Conservation (phyloP, 1,140 invertebrate species). For the Meloidogyne floridensis region DNA sequence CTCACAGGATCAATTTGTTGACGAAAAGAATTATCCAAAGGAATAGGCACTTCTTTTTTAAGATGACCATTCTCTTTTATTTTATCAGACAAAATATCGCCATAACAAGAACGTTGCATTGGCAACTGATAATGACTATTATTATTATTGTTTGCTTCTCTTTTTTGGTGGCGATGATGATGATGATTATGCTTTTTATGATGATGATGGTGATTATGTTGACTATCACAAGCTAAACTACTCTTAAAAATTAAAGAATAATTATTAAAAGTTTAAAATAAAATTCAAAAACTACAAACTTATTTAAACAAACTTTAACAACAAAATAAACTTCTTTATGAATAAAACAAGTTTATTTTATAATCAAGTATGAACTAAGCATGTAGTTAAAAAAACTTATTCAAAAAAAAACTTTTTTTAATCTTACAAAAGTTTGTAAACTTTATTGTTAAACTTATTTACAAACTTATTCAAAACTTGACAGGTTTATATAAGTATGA, state of each 20-base stretch:
- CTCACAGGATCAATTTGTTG: conserved; percentile 21
- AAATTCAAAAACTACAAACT: too few species aligned
- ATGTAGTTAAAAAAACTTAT: too few species aligned
- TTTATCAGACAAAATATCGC: background rate
- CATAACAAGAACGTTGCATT: conserved; percentile 3
- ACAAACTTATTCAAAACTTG: too few species aligned
- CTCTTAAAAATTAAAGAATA: background rate
- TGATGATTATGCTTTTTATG: background rate
- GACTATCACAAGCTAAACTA: background rate
- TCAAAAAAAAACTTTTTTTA: too few species aligned
- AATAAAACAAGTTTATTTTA: too few species aligned
- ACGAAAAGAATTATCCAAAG: background rate
- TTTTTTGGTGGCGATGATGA: background rate
- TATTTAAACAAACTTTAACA: too few species aligned
- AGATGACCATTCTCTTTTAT: background rate
- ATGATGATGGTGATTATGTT: background rate
- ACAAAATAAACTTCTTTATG: too few species aligned
- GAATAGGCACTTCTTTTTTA: background rate
- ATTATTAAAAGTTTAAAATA: background rate
- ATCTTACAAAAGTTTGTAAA: too few species aligned
- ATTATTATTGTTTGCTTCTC: background rate
- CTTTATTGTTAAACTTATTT: too few species aligned
- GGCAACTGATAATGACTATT: background rate
- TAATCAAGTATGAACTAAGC: too few species aligned
- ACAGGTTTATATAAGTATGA: too few species aligned